Conservation (phyloP, 2,797 vertebrate species). For the Acipenser ruthenus region DNA sequence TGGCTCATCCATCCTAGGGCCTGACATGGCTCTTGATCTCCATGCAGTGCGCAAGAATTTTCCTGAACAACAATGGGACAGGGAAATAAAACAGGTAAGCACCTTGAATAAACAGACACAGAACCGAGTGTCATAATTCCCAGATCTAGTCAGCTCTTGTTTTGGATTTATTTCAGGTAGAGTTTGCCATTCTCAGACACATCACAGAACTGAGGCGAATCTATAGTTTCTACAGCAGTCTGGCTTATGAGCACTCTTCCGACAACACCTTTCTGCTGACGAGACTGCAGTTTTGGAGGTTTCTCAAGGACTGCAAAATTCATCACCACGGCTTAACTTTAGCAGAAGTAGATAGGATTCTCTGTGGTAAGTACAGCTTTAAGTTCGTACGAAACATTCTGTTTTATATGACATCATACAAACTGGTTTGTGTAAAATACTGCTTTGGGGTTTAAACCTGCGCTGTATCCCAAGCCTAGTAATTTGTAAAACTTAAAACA, state of each 20-base stretch:
- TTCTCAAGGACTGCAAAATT: conserved; percentile 80
- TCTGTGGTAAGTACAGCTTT: conserved; percentile 49
- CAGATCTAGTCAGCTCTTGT: conserved; percentile 1
- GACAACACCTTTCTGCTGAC: conserved; percentile 67
- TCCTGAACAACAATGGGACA: conserved; percentile 38
- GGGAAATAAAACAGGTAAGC: conserved; percentile 68
- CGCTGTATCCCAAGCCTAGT: no score
- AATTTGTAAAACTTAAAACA: no score
- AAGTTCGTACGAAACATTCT: background rate
- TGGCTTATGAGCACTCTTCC: conserved; percentile 51
- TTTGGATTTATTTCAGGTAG: conserved; percentile 52
- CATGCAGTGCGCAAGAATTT: conserved; percentile 51
- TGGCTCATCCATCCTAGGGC: conserved; percentile 35
- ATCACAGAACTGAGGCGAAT: conserved; percentile 58
- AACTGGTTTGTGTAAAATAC: no score
- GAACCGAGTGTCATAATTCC: background rate
- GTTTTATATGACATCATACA: background rate
- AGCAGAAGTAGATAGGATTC: conserved; percentile 58
- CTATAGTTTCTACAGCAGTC: conserved; percentile 76
- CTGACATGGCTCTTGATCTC: conserved; percentile 59
- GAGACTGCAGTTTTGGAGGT: conserved; percentile 77
- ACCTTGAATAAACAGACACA: background rate
- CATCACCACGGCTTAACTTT: conserved; percentile 63
- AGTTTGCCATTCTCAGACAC: conserved; percentile 62
- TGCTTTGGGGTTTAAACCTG: no score